phyloP scores from a whole-genome alignment of 1,140 invertebrate genomes.

The Drosophila ercepeae region DNA sequence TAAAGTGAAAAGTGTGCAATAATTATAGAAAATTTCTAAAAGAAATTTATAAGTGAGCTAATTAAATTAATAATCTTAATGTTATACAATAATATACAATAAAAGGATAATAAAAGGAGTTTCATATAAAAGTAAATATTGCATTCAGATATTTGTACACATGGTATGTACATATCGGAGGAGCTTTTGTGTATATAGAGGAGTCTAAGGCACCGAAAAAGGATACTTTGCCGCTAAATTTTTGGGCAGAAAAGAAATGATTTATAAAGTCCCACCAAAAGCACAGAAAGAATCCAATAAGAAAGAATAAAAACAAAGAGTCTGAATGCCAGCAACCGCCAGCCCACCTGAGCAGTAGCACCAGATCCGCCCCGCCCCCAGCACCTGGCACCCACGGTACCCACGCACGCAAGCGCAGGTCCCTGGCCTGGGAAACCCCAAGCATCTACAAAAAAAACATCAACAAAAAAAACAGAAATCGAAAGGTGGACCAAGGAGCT shows the following conservation, averaged over 20 bases:
- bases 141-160: slow-evolving; percentile 15
- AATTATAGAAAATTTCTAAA: slow-evolving; percentile 68
- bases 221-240: slow-evolving; percentile 33
- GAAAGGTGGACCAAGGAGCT: slow-evolving; percentile 5
- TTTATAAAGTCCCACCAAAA: slow-evolving; percentile 37
- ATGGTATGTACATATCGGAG: slow-evolving; percentile 3
- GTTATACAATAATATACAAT: slow-evolving; percentile 43
- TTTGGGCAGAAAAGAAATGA: background rate
- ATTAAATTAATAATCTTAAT: slow-evolving; percentile 31
- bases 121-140: slow-evolving; percentile 5
- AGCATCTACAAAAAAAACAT: slow-evolving; percentile 6
- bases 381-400: slow-evolving; percentile 16
- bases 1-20: slow-evolving; percentile 67
- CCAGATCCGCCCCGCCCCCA: slow-evolving; percentile 7
- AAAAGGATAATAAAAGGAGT: slow-evolving; percentile 32
- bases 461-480: slow-evolving; percentile 11
- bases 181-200: slow-evolving; percentile 28
- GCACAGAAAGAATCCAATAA: slow-evolving; percentile 3
- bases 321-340: slow-evolving; percentile 21
- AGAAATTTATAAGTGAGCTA: slow-evolving; percentile 70
- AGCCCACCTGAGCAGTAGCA: slow-evolving; percentile 52
- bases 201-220: slow-evolving; percentile 31
- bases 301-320: slow-evolving; percentile 9
- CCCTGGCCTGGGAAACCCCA: slow-evolving; percentile 13
- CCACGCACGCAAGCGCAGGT: slow-evolving; percentile 54